phyloP scores from a whole-genome alignment of 2,797 vertebrate species.

The Sebastes variabilis region DNA sequence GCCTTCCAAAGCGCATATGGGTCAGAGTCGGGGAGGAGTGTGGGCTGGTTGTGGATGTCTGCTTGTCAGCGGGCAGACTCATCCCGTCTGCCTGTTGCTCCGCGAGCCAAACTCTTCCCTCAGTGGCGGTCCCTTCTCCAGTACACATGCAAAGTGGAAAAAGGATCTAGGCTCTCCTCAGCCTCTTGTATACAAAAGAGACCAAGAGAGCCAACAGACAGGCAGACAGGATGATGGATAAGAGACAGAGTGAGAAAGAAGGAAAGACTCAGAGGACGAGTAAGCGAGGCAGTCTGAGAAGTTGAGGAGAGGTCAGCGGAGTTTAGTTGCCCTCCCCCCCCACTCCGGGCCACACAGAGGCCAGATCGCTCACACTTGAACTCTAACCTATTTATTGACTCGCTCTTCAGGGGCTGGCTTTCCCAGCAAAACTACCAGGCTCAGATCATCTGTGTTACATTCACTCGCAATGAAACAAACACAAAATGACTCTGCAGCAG shows the following conservation, averaged over 20 bases:
- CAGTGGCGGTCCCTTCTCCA: conserved; percentile 18
- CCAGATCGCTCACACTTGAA: conserved; percentile 49
- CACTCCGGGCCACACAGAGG: conserved; percentile 37
- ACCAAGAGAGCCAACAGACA: not conserved
- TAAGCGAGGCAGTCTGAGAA: conserved; percentile 22
- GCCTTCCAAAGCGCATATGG: not conserved
- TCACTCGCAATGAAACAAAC: not conserved
- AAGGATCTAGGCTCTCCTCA: conserved; percentile 17
- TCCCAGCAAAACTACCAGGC: conserved; percentile 4
- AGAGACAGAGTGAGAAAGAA: not conserved
- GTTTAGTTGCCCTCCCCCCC: conserved; percentile 9
- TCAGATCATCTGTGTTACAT: not conserved
- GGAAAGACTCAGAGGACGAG: not conserved
- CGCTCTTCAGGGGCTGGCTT: not conserved
- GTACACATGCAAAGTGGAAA: conserved; percentile 30
- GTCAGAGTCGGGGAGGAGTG: not conserved
- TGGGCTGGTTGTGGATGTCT: conserved; percentile 30
- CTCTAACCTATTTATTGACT: conserved; percentile 51
- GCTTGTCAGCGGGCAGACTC: conserved; percentile 55
- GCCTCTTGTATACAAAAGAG: conserved; percentile 8
- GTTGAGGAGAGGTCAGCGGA: conserved; percentile 31
- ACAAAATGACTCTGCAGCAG: not conserved
- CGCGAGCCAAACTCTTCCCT: conserved; percentile 41
- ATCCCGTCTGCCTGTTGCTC: conserved; percentile 51
- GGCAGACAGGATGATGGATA: not conserved